Conservation (phyloP, 2,888 invertebrate species). For the Leucophenga maculata region DNA sequence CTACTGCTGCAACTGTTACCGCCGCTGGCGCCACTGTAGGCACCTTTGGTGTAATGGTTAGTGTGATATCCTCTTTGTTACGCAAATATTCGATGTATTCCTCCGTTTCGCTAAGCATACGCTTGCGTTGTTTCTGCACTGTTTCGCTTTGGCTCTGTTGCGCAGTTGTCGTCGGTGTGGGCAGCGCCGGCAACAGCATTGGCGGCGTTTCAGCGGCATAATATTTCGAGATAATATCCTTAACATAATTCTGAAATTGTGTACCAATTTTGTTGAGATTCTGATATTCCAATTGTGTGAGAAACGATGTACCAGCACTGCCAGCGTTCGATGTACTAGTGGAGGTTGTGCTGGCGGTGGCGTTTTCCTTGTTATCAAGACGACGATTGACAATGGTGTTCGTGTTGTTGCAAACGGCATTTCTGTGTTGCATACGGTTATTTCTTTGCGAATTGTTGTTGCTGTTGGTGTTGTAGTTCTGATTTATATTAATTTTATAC, state of each 20-base stretch:
- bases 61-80: constrained; percentile 71
- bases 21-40: constrained; percentile 2
- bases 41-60: constrained; percentile 69
- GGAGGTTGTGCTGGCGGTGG: constrained; percentile 22
- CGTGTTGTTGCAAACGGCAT: constrained; percentile 29
- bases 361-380: constrained; percentile 37
- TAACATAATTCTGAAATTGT: constrained; percentile 72
- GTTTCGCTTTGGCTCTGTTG: constrained; percentile 42
- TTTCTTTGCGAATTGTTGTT: constrained; percentile 44
- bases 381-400: constrained; percentile 30
- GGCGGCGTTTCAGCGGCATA: constrained; percentile 70
- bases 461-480: constrained; percentile 42
- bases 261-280: constrained; percentile 70
- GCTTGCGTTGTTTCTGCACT: constrained; percentile 52
- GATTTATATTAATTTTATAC: constrained; percentile 66
- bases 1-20: background rate
- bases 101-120: constrained; percentile 68
- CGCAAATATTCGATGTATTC: constrained; percentile 71
- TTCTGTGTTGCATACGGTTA: constrained; percentile 41
- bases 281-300: constrained; percentile 70
- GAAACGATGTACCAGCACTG: constrained; percentile 55
- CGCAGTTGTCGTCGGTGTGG: constrained; percentile 56
- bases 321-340: constrained; percentile 28
- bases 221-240: constrained; percentile 71
- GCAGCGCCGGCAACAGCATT: constrained; percentile 61